These are phyloP conservation scores for Phortica okadai DNA, from an alignment of 2,888 invertebrate species.

Conservation along the genomic window DNA sequence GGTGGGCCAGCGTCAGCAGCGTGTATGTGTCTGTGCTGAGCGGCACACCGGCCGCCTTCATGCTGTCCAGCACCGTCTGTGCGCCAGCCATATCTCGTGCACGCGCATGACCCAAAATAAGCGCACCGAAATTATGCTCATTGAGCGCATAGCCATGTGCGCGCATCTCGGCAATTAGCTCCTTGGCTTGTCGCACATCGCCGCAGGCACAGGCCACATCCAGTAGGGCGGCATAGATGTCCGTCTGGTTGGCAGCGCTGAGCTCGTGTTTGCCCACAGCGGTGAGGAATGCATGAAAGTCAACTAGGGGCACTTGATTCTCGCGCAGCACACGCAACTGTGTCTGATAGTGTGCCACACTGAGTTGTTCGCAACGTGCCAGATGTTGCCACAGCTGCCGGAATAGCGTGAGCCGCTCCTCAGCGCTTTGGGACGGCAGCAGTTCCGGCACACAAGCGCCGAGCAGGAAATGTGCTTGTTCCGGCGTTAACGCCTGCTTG, in stretches of 20 bases:
- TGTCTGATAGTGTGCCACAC: conserved; percentile 77
- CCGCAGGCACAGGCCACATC: conserved; percentile 79
- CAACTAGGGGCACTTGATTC: conserved; percentile 78
- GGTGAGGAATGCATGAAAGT: conserved; percentile 59
- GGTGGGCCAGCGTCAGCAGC: conserved; percentile 78
- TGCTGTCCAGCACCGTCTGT: conserved; percentile 78
- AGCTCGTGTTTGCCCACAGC: conserved; percentile 5
- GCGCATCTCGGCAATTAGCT: conserved; percentile 81
- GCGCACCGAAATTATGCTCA: conserved; percentile 80
- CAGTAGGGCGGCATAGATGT: conserved; percentile 80
- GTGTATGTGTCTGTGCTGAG: conserved; percentile 78
- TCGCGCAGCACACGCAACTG: conserved; percentile 80
- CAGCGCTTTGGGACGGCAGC: conserved; percentile 78
- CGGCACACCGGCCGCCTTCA: conserved; percentile 79
- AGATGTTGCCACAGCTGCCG: conserved; percentile 79
- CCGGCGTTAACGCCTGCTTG: conserved; percentile 40
- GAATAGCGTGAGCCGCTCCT: conserved; percentile 77
- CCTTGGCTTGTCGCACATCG: conserved; percentile 79
- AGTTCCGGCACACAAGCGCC: conserved; percentile 77
- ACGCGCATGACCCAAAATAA: conserved; percentile 79
- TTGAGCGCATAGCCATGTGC: conserved; percentile 77
- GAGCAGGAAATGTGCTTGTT: conserved; percentile 76
- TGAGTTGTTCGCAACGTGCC: conserved; percentile 65
- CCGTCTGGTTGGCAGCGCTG: conserved; percentile 55
- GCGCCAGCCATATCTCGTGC: conserved; percentile 76